These are phyloP conservation scores for Drosophila sucinea DNA, from an alignment of 1,140 invertebrate genomes.

Conservation along the genomic window DNA sequence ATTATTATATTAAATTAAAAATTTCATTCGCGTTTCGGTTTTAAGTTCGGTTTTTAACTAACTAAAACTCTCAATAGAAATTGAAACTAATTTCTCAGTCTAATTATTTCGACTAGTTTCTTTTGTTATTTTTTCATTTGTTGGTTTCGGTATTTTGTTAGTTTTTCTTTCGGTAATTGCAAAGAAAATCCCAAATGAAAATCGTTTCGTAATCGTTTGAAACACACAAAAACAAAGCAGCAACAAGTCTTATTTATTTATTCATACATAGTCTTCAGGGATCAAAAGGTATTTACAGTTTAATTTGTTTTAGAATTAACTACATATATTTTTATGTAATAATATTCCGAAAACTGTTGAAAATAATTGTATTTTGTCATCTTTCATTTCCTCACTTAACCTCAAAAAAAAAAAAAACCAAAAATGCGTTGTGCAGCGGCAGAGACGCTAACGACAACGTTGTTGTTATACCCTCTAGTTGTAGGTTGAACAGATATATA, in stretches of 20 bases:
- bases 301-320: not conserved
- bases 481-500: not conserved
- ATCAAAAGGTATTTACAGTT: not conserved
- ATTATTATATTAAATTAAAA: constrained; percentile 47
- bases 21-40: constrained; percentile 53
- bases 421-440: constrained; percentile 48
- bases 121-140: not conserved
- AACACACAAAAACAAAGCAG: constrained; percentile 21
- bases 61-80: constrained; percentile 17
- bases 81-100: constrained; percentile 14
- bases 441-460: constrained; percentile 26
- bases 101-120: not conserved
- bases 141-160: constrained; percentile 23
- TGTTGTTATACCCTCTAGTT: not conserved
- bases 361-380: constrained; percentile 15
- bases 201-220: constrained; percentile 70
- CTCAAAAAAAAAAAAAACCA: constrained; percentile 33
- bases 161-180: constrained; percentile 48
- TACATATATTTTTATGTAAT: not conserved
- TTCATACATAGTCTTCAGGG: not conserved
- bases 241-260: constrained; percentile 42
- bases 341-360: not conserved
- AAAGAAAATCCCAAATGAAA: constrained; percentile 51
- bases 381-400: constrained; percentile 45
- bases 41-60: constrained; percentile 43